Conservation (phyloP, 1,140 invertebrate genomes). For the Diabrotica virgifera region DNA sequence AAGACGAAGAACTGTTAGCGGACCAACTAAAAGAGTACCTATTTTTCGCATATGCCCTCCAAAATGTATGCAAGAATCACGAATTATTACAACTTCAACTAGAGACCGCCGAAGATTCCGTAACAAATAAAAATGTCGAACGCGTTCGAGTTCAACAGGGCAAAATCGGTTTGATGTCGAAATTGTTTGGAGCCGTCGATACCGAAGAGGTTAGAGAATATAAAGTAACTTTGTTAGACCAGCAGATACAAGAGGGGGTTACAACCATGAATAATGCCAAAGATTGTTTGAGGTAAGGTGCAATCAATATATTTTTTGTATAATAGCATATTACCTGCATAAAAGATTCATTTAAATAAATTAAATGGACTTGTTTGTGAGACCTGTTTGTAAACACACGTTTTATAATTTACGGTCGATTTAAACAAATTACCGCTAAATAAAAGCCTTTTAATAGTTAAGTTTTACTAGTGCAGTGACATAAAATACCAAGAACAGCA, state of each 20-base stretch:
- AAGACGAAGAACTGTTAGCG: slow-evolving; percentile 78
- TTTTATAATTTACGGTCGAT: too few species aligned
- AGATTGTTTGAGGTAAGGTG: slow-evolving; percentile 62
- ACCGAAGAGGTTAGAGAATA: slow-evolving; percentile 76
- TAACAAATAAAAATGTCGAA: slow-evolving; percentile 55
- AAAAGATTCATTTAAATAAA: too few species aligned
- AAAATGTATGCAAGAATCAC: slow-evolving; percentile 71
- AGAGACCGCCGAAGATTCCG: slow-evolving; percentile 66
- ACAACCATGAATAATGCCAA: slow-evolving; percentile 58
- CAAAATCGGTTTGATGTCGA: slow-evolving; percentile 67
- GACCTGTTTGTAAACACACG: too few species aligned
- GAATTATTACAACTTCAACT: slow-evolving; percentile 70
- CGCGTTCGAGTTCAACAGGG: slow-evolving; percentile 57
- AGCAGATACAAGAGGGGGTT: slow-evolving; percentile 67
- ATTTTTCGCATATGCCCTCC: slow-evolving; percentile 71
- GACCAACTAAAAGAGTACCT: slow-evolving; percentile 85
- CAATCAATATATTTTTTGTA: background rate
- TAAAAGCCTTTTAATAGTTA: too few species aligned
- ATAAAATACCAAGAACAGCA: too few species aligned
- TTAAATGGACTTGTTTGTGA: too few species aligned
- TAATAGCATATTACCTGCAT: background rate
- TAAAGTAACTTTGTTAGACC: slow-evolving; percentile 67
- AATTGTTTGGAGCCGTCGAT: slow-evolving; percentile 74
- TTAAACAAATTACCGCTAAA: too few species aligned
- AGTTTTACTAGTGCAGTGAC: too few species aligned